Evolutionary conservation across 2,113 vertebrate species (phyloP).

Genomic region (Megaptera novaeangliae): DNA sequence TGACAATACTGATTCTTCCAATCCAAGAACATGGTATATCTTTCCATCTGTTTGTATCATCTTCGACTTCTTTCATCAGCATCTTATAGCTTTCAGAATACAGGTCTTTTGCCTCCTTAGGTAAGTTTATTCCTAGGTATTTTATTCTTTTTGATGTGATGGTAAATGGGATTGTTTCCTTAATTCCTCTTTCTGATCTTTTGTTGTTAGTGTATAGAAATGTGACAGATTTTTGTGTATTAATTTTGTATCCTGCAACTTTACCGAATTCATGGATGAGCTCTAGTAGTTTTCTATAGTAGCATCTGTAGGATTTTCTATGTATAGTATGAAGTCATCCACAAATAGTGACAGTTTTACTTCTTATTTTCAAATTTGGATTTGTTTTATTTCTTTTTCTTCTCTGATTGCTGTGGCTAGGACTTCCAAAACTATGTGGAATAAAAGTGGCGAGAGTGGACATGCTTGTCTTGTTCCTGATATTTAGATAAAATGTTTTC

Average conservation of each 20-base stretch:
- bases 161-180: too few relatives aligned
- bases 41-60: too few relatives aligned
- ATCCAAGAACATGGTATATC: too few relatives aligned
- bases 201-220: neutral
- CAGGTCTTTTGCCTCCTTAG: too few relatives aligned
- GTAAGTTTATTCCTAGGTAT: too few relatives aligned
- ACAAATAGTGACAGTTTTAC: neutral
- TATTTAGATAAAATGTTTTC: neutral
- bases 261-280: neutral
- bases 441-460: neutral
- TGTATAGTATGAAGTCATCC: neutral
- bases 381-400: neutral
- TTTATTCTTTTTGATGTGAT: too few relatives aligned
- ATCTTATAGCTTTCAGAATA: too few relatives aligned
- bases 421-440: neutral
- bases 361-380: neutral
- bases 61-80: too few relatives aligned
- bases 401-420: neutral
- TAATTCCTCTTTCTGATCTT: too few relatives aligned
- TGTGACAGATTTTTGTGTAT: neutral
- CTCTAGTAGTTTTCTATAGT: neutral
- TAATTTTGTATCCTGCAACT: neutral
- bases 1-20: too few relatives aligned
- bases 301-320: neutral
- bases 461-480: neutral